These are phyloP conservation scores for Xylota segnis DNA, from an alignment of 2,888 invertebrate species.

Conservation along the genomic window DNA sequence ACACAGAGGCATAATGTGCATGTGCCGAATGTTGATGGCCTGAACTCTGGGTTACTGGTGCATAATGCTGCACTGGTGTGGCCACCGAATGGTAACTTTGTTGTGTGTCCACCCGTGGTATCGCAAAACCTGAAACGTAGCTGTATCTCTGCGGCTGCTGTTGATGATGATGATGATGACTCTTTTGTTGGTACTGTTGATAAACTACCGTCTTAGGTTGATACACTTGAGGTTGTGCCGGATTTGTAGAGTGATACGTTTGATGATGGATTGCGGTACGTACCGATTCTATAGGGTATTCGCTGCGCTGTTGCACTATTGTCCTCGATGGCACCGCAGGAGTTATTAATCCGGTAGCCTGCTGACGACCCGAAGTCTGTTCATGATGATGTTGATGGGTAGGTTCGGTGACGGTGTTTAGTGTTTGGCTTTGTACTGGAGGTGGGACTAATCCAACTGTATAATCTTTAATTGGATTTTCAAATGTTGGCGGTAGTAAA, in stretches of 20 bases:
- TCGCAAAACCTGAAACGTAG: background rate
- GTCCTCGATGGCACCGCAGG: slow-evolving; percentile 14
- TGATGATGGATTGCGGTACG: slow-evolving; percentile 31
- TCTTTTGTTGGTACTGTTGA: slow-evolving; percentile 44
- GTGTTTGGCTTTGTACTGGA: slow-evolving; percentile 26
- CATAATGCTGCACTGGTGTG: slow-evolving; percentile 30
- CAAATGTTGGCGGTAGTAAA: slow-evolving; percentile 56
- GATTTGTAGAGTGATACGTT: slow-evolving; percentile 49
- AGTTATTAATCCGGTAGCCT: slow-evolving; percentile 15
- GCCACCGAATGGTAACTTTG: slow-evolving; percentile 21
- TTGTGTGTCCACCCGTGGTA: slow-evolving; percentile 10
- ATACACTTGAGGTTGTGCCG: slow-evolving; percentile 62
- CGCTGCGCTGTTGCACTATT: slow-evolving; percentile 21
- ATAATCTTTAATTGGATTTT: slow-evolving; percentile 70
- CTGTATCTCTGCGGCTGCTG: slow-evolving; percentile 13
- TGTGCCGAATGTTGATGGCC: slow-evolving; percentile 45
- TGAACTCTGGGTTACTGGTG: slow-evolving; percentile 39
- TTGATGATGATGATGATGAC: slow-evolving; percentile 35
- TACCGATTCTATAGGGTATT: background rate
- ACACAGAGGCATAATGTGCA: slow-evolving; percentile 32
- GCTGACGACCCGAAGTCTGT: slow-evolving; percentile 11
- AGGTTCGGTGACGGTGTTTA: background rate
- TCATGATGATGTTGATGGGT: slow-evolving; percentile 20
- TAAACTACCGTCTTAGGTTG: slow-evolving; percentile 59
- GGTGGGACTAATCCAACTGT: slow-evolving; percentile 66